Evolutionary conservation across 2,888 invertebrate genomes (phyloP).

Genomic region (Hirtodrosophila cameraria): DNA sequence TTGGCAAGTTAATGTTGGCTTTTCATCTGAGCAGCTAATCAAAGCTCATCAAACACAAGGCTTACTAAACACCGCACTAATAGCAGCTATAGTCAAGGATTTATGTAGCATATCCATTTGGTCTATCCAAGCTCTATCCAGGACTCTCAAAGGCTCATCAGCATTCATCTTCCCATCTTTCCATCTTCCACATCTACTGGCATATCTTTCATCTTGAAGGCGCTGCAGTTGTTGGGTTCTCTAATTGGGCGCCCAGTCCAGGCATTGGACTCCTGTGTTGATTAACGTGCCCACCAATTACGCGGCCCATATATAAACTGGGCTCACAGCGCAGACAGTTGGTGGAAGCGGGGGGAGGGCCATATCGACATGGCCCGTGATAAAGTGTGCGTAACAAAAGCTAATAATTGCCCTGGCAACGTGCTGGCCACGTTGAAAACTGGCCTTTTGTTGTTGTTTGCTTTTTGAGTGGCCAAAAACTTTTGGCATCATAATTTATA

Average conservation of each 20-base stretch:
- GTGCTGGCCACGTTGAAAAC: constrained; percentile 62
- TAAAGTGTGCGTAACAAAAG: constrained; percentile 78
- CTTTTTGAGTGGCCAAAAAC: constrained; percentile 76
- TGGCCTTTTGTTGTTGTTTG: constrained; percentile 40
- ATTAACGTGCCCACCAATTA: constrained; percentile 79
- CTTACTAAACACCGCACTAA: constrained; percentile 65
- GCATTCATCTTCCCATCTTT: constrained; percentile 72
- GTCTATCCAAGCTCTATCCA: neutral
- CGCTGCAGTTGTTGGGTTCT: constrained; percentile 58
- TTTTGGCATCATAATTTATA: constrained; percentile 80
- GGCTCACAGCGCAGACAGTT: neutral
- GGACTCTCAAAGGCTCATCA: constrained; percentile 56
- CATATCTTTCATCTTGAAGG: constrained; percentile 62
- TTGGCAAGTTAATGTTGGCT: constrained; percentile 49
- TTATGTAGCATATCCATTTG: constrained; percentile 46
- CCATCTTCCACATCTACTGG: constrained; percentile 5
- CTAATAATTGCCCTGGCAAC: constrained; percentile 76
- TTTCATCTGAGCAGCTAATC: constrained; percentile 53
- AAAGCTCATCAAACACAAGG: constrained; percentile 62
- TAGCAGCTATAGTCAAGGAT: constrained; percentile 53
- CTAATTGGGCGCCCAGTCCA: constrained; percentile 57
- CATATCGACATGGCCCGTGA: constrained; percentile 72
- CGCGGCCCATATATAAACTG: constrained; percentile 71
- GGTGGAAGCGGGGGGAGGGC: neutral
- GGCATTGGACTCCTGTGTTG: constrained; percentile 54